These are phyloP conservation scores for Troglohyphantes excavatus DNA, from an alignment of 2,888 invertebrate species.

Conservation along the genomic window DNA sequence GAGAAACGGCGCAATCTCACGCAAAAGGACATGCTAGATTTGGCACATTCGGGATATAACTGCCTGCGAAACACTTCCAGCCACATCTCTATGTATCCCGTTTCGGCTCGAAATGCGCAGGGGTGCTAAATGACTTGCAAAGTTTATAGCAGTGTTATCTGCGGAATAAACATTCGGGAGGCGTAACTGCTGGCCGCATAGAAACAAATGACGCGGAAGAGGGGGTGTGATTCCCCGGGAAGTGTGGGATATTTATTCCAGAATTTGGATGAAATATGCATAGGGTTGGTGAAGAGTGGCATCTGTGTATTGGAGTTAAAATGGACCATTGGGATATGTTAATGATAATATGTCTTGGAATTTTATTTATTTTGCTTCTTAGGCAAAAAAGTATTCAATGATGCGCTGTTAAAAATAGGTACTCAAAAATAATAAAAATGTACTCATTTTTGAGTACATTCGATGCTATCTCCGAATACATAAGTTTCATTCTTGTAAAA, in stretches of 20 bases:
- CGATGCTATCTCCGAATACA: no score
- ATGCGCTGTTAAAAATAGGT: no score
- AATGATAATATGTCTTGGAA: no score
- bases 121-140: constrained; percentile 2
- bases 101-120: background rate
- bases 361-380: no score
- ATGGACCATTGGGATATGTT: background rate
- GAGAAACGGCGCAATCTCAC: background rate
- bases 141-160: constrained; percentile 2
- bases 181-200: background rate
- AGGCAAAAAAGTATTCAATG: no score
- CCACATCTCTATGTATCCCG: background rate
- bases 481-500: no score
- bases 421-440: no score
- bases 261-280: background rate
- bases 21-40: background rate
- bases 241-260: background rate
- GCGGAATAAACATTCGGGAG: background rate
- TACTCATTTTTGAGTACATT: no score
- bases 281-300: background rate
- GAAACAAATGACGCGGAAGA: background rate
- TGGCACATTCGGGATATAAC: background rate
- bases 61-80: background rate
- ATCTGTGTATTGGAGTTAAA: background rate
- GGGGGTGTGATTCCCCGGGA: background rate